Evolutionary conservation across 2,888 invertebrate genomes (phyloP), one percentile per base, ranked within the genome.

Genomic region (Ashinkailepas kermadecensis): DNA sequence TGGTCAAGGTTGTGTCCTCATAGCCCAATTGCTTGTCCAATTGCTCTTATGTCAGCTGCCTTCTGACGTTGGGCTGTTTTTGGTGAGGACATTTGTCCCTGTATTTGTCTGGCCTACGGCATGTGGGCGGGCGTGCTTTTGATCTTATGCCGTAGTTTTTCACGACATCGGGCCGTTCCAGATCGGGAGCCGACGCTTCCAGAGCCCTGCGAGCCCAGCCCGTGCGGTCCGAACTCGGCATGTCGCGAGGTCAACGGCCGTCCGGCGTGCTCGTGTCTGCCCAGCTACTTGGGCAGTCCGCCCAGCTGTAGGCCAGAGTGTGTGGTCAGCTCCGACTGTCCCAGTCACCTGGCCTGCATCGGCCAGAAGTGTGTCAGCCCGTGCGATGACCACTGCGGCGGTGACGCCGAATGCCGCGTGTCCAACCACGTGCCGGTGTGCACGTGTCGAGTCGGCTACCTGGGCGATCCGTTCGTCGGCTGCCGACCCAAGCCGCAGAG

Each of bases 141-240:
- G 1, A 39, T 39, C 39, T 39, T 39, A 39, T 39, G 39, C 39
- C 39, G 39, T 39, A 39, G 39, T 39, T 39, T 39, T 39, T 39
- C 1, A 39, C 39, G 1, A 39, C 21, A n/a, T n/a, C 2, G n/a
- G 7, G 21, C 23, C 78, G 3, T 78, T 78, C 56, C 79, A 79
- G 79, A 25, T 11, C 58, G 58, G 8, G 58, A 57, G 58, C 23
- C 18, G 23, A 64, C 9, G 84, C 86, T 86, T 64, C 86, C 84
- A 10, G 88, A 92, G 85, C 90, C 90, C 23, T 91, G 90, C 85
- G 86, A 87, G 81, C 90, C 90, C 83, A 89, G 89, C 58, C 94
- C 94, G 15, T 95, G 95, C 87, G 95, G 95, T 58, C 90, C 92
- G 7, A 93, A 94, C 86, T 93, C 95, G 23, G 88, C 91, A 13